phyloP scores from a whole-genome alignment of 2,113 vertebrate species.

The Nibea albiflora region DNA sequence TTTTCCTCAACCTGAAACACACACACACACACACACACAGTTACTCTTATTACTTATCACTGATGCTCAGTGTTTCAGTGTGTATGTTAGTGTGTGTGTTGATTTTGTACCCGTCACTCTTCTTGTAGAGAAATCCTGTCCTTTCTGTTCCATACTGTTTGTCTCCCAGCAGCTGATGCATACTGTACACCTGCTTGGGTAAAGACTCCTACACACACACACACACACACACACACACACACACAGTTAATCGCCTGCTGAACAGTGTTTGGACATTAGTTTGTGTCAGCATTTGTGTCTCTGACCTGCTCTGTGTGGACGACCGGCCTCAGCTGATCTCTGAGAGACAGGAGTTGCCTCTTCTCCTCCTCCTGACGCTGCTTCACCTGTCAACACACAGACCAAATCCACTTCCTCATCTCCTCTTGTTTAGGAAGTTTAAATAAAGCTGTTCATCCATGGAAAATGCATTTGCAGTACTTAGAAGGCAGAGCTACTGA shows the following conservation, averaged over 20 bases:
- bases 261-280: not conserved
- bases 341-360: constrained; percentile 62
- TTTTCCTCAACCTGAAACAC: constrained; percentile 75
- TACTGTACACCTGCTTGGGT: constrained; percentile 71
- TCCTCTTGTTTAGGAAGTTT: too few relatives aligned
- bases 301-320: constrained; percentile 73
- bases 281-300: not conserved
- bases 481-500: too few relatives aligned
- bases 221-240: constrained; percentile 23
- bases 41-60: not conserved
- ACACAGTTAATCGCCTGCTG: not conserved
- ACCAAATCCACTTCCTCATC: too few relatives aligned
- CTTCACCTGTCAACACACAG: constrained; percentile 70
- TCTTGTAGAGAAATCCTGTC: constrained; percentile 75
- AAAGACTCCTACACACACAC: constrained; percentile 60
- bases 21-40: not conserved
- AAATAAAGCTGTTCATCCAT: too few relatives aligned
- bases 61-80: not conserved
- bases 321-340: constrained; percentile 74
- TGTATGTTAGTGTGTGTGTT: not conserved
- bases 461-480: too few relatives aligned
- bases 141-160: constrained; percentile 76
- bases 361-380: constrained; percentile 78
- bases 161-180: constrained; percentile 79
- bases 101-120: constrained; percentile 71